A percentile compares a stretch with the other conserved stretches of the same genome.
phyloP scores from a whole-genome alignment of 2,797 vertebrate species.

The Parauchenoglanis punctatus region DNA sequence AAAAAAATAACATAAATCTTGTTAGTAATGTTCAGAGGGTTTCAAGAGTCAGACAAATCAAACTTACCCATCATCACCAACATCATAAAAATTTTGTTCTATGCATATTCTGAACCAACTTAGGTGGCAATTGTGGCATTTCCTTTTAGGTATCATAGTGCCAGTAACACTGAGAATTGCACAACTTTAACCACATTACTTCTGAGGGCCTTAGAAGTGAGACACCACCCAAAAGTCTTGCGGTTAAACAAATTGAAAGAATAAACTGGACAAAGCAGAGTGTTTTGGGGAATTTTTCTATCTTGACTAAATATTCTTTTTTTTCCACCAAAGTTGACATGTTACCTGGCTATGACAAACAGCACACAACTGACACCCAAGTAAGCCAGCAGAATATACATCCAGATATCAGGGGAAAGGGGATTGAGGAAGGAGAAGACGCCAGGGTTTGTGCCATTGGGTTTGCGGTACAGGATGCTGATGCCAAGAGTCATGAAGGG shows the following conservation, averaged over 20 bases:
- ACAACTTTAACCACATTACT: slow-evolving; percentile 67
- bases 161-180: slow-evolving; percentile 86
- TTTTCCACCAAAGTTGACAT: slow-evolving; percentile 60
- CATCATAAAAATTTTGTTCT: slow-evolving; percentile 69
- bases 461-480: slow-evolving; percentile 91
- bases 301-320: neutral
- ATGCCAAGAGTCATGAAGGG: slow-evolving; percentile 92
- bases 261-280: neutral
- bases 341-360: slow-evolving; percentile 94
- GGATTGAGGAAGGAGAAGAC: slow-evolving; percentile 77
- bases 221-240: slow-evolving; percentile 52
- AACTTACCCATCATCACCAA: slow-evolving; percentile 81
- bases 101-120: slow-evolving; percentile 99
- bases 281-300: neutral
- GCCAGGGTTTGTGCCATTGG: slow-evolving; percentile 70
- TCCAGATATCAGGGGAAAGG: slow-evolving; percentile 99
- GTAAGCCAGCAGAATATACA: slow-evolving; percentile 99
- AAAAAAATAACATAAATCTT: neutral
- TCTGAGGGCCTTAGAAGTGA: slow-evolving; percentile 51
- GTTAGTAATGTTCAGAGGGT: neutral
- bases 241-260: slow-evolving; percentile 54
- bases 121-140: slow-evolving; percentile 97
- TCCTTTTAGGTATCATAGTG: slow-evolving; percentile 82
- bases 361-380: slow-evolving; percentile 99
- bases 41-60: neutral